Evolutionary conservation across 2,113 vertebrate genomes (phyloP).

Genomic region (Ascaphus truei): DNA sequence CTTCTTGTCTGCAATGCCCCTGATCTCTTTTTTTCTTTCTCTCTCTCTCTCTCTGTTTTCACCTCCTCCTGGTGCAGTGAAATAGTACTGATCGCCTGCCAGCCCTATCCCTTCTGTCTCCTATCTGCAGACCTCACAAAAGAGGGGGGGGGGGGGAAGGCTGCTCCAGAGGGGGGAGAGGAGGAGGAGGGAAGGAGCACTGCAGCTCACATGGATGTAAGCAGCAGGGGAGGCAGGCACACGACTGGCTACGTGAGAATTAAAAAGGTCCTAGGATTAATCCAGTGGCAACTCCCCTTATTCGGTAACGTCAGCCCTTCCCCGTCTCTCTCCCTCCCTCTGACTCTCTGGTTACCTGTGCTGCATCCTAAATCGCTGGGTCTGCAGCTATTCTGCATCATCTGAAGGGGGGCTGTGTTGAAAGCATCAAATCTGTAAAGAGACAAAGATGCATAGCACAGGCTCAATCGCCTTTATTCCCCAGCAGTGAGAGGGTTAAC

Average conservation of each 20-base stretch:
- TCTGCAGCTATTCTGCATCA: conserved; percentile 25
- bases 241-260: conserved; percentile 8
- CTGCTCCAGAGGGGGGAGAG: background rate
- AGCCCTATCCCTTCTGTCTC: conserved; percentile 23
- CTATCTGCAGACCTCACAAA: conserved; percentile 36
- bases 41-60: no score
- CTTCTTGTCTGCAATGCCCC: background rate
- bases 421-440: no score
- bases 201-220: conserved; percentile 33
- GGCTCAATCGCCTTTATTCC: no score
- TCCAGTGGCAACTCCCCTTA: background rate
- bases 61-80: conserved; percentile 23
- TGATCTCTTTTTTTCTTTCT: background rate
- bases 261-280: conserved; percentile 14
- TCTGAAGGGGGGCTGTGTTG: background rate
- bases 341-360: conserved; percentile 6
- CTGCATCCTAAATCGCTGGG: conserved; percentile 23
- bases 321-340: background rate
- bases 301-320: background rate
- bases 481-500: no score
- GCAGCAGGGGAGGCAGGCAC: conserved; percentile 11
- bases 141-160: conserved; percentile 22
- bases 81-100: conserved; percentile 18
- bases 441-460: background rate
- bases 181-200: background rate